Conservation (phyloP, 2,888 invertebrate genomes). For the Hydrotaea cyrtoneurina region DNA sequence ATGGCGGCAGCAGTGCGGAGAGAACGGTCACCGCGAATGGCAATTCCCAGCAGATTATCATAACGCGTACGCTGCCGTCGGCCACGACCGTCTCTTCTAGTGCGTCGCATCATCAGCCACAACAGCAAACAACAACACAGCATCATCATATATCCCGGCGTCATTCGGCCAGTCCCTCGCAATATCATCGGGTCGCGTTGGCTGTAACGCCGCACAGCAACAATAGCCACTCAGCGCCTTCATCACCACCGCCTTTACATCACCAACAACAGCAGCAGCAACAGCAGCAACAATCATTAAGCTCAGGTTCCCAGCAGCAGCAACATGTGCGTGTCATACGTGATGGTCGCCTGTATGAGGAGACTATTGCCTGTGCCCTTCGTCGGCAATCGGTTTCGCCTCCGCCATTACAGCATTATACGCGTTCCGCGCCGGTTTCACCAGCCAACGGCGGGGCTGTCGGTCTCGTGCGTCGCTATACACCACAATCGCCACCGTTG, state of each 20-base stretch:
- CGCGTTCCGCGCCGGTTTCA: conserved; percentile 75
- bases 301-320: conserved; percentile 65
- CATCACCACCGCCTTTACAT: conserved; percentile 71
- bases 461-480: conserved; percentile 72
- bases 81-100: conserved; percentile 59
- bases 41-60: conserved; percentile 75
- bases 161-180: conserved; percentile 76
- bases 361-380: conserved; percentile 66
- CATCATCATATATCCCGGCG: conserved; percentile 72
- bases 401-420: conserved; percentile 75
- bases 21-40: conserved; percentile 54
- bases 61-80: conserved; percentile 74
- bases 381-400: conserved; percentile 75
- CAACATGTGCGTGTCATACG: conserved; percentile 81
- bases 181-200: conserved; percentile 71
- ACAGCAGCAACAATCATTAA: conserved; percentile 56
- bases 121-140: conserved; percentile 68
- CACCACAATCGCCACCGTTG: conserved; percentile 69
- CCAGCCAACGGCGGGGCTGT: conserved; percentile 70
- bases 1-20: conserved; percentile 48
- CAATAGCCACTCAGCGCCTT: conserved; percentile 66
- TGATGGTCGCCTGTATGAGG: conserved; percentile 80
- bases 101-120: conserved; percentile 38
- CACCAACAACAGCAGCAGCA: conserved; percentile 68
- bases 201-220: conserved; percentile 46